Base-by-base conservation (phyloP, 2,888 invertebrate species). In the Cephus rjabovi region DNA sequence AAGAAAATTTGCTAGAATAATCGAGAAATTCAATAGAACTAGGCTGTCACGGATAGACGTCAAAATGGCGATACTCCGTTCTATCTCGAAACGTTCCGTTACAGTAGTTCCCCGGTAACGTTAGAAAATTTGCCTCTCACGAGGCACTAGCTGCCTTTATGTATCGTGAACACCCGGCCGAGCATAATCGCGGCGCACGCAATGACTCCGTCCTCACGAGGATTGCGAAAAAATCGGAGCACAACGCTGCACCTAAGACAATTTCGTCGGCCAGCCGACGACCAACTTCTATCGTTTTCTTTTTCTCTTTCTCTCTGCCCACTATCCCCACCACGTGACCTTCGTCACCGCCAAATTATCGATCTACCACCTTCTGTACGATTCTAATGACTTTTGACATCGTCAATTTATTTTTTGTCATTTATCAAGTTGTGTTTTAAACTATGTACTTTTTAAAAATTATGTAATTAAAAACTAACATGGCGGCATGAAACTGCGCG, bases 201-300 rank as follows among this genome's bases (percentile, higher is more conserved):
- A 56, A 56, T 9, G 56, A 56, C 56, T 56, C 56, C 23, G 2
- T 56, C 9, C 23, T 23, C 23, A 23, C 56, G 56, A 40, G 40
- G 15, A 56, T 56, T 56, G 56, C 9, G 9, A 56, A 6, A 40
- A 56, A 9, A 56, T 56, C 23, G 23, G 56, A 56, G 56, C 56
- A 56, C 56, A 56, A 56, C 23, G 6, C 40, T 15, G 23, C 56
- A 56, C 56, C 56, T 56, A 1, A 56, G 56, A 56, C 56, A 23
- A 56, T 56, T 23, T 23, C 56, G 56, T 56, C 56, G 56, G 56
- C 34, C 34, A 69, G 68, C 69, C 82, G 83, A 81, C 83, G 81
- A 81, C 83, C 80, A 79, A 80, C 81, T 80, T 78, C 78, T 76
- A 15, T 79, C 78, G 75, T 77, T 81, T 75, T 77, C 78, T n/a